Base-by-base conservation (phyloP, 2,797 vertebrate genomes). In the Fundulus diaphanus region DNA sequence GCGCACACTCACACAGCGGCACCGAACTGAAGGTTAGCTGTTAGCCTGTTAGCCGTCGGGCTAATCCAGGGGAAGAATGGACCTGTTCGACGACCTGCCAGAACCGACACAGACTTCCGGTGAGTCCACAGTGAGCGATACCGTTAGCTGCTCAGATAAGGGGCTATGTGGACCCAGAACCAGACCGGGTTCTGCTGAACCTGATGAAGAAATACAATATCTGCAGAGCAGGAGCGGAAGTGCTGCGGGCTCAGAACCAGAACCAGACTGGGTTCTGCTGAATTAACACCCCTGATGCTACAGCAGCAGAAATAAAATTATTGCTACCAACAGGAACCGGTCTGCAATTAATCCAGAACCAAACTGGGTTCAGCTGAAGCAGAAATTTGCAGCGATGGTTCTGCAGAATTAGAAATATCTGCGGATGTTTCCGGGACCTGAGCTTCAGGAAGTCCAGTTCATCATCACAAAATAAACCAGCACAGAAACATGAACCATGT, bases 71-170 rank as follows among this genome's bases (percentile, higher is more conserved):
- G 2, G 7, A 72, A 33, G 73, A 1, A 94, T 94, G 93, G 92
- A 94, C 68, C 84, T 94, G 12, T 94, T 94, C 57, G 93, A 84
- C 44, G 93, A 94, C 76, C 87, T 94, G 22, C 93, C 93, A 3
- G 93, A 94, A 80, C 93, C 93, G 40, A 89, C 83, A 2, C 93
- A 92, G 40, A 84, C 78, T 69, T 24, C 79, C 54, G 88, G 93
- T 94, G 82, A 91, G 89, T 70, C 0, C 9, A 8, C 5, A 27
- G n/a, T 1, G 29, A 5, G 1, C 8, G 27, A 29, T 29, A 29
- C 16, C 11, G 13, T 35, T 18, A 9, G 29, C 27, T 24, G 29
- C 29, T 8, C 11, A 9, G 37, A n/a, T 20, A 2, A 31, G 49
- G 1, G 11, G 16, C 3, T 18, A 9, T 20, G 9, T 56, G 49